A percentile compares a stretch with the other conserved stretches of the same genome.
Conservation (phyloP, 2,113 vertebrate species). For the Benitochromis conjunctus region DNA sequence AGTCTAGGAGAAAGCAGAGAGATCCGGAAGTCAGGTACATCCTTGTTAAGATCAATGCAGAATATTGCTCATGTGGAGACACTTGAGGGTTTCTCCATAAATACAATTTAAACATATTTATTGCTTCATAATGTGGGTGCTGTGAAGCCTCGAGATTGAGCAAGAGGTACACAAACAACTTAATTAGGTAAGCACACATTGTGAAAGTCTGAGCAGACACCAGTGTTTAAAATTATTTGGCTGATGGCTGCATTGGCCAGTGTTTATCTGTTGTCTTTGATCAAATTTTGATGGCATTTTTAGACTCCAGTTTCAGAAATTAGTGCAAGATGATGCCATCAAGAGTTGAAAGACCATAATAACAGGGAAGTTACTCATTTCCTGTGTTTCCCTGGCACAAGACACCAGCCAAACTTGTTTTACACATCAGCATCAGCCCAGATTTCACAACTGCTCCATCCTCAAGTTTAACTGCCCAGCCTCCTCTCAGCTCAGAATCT, state of each 20-base stretch:
- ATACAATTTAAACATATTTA: neutral
- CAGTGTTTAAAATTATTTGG: neutral
- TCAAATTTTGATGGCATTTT: neutral
- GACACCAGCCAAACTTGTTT: neutral
- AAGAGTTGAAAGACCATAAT: neutral
- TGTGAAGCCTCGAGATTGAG: neutral
- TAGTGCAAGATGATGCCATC: neutral
- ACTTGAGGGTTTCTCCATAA: neutral
- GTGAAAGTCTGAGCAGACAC: neutral
- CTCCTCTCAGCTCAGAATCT: neutral
- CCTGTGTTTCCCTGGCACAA: neutral
- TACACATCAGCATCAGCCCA: neutral
- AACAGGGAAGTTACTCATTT: neutral
- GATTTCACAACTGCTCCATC: neutral
- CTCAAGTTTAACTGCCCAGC: neutral
- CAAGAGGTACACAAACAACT: neutral
- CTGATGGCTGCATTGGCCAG: neutral
- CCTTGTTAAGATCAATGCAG: neutral
- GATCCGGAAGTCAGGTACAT: neutral
- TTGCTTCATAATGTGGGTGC: neutral
- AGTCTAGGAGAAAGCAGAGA: constrained; percentile 13
- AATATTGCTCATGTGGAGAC: neutral
- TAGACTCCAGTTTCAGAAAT: neutral
- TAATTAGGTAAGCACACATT: neutral
- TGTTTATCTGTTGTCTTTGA: neutral